Evolutionary conservation across 1,140 invertebrate genomes (phyloP), one percentile per base, ranked within the genome.

Genomic region (Solen grandis): DNA sequence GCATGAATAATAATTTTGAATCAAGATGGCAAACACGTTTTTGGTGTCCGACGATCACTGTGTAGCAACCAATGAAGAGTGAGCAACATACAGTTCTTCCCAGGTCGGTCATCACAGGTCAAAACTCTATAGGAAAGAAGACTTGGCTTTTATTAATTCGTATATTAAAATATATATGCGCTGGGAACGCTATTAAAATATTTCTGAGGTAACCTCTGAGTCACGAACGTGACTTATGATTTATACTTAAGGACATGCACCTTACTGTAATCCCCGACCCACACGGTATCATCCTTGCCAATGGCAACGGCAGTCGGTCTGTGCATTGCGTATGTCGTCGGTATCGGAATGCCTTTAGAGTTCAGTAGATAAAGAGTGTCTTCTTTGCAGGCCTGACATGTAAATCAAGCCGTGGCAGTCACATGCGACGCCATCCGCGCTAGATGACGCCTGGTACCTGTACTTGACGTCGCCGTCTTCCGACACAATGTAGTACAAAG

Each of bases 221-320:
- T n/a, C n/a, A n/a, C n/a, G n/a, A n/a, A n/a, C n/a, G n/a, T n/a
- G n/a, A 62, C 13, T 78, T 60, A 68, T 22, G 14, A 31, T 60
- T 78, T 78, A 46, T 78, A 78, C 33, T 78, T 78, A 0, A 78
- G 54, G 5, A 78, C 54, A 33, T 78, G 75, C 25, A 78, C 75
- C 69, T 78, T 78, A 55, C 65, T 78, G 52, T 54, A 69, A 38
- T 78, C 75, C n/a, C 75, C 75, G 29, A 78, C 75, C 75, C 75
- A 78, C n/a, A 78, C 29, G 1, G 57, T 55, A 36, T 78, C 75
- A 68, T 68, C 41, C 16, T 38, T 36, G 50, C 69, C 75, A 31
- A 78, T 78, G 19, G 75, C 75, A 3, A 78, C 75, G 14, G 75
- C 63, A 8, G 75, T 78, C n/a, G 75, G 75, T 35, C 52, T 78